These are phyloP conservation scores for Aphelocoma californica DNA, from an alignment of 2,797 vertebrate species.

Conservation along the genomic window DNA sequence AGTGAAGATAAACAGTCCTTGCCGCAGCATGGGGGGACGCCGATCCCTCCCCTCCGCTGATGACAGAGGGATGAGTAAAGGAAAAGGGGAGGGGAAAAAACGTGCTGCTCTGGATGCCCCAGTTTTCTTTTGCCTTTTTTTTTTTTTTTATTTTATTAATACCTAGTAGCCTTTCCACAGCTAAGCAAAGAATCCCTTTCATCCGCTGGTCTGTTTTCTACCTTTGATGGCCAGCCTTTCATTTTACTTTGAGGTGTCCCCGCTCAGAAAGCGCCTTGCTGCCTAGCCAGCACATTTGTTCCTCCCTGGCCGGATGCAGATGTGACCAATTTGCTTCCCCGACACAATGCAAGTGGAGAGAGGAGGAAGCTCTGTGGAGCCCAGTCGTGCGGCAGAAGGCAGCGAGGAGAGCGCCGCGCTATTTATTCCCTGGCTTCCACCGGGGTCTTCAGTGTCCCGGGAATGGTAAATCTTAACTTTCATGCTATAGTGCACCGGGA, in stretches of 20 bases:
- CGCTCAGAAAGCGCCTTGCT: conserved; percentile 24
- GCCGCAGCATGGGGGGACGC: conserved; percentile 30
- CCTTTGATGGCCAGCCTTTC: conserved; percentile 58
- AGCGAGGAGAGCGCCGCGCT: conserved; percentile 51
- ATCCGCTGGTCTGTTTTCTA: conserved; percentile 37
- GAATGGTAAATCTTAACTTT: conserved; percentile 78
- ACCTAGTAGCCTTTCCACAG: conserved; percentile 31
- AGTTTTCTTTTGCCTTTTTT: background rate
- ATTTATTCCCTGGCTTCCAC: conserved; percentile 74
- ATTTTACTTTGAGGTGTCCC: conserved; percentile 43
- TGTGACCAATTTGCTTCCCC: conserved; percentile 54
- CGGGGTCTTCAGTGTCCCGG: conserved; percentile 66
- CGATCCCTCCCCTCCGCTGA: conserved; percentile 34
- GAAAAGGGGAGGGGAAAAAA: background rate
- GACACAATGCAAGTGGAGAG: conserved; percentile 56
- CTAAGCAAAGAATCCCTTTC: conserved; percentile 42
- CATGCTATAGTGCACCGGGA: conserved; percentile 74
- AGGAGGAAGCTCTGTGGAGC: conserved; percentile 67
- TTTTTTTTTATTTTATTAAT: conserved; percentile 14
- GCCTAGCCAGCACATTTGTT: conserved; percentile 60
- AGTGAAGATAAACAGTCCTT: conserved; percentile 45
- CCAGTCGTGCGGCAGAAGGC: conserved; percentile 37
- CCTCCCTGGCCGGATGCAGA: conserved; percentile 57
- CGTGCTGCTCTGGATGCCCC: conserved; percentile 3
- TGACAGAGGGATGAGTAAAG: conserved; percentile 15